Evolutionary conservation across 1,140 invertebrate genomes (phyloP).

Genomic region (Calliopsis andreniformis): DNA sequence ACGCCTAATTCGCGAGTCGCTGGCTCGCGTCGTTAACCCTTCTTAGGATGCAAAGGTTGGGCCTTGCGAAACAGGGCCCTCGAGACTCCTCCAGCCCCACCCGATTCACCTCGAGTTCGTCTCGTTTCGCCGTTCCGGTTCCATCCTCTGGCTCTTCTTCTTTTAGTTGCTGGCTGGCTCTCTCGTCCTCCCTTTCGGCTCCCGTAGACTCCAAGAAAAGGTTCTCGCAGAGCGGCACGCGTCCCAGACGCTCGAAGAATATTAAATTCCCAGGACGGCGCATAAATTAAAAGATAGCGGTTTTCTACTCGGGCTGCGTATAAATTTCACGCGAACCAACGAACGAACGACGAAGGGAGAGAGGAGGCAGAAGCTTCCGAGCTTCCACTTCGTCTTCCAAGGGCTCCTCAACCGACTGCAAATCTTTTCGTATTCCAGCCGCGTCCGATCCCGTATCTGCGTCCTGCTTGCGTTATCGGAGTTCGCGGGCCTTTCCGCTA

Average conservation of each 20-base stretch:
- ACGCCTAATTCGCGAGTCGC: constrained; percentile 45
- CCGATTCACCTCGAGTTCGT: constrained; percentile 5
- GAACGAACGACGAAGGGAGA: constrained; percentile 17
- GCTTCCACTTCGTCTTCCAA: not conserved
- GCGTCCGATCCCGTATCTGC: constrained; percentile 11
- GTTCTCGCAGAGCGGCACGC: constrained; percentile 65
- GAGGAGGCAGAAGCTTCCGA: not conserved
- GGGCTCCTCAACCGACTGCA: not conserved
- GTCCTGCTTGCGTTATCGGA: not conserved
- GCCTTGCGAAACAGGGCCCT: constrained; percentile 62
- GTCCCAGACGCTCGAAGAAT: constrained; percentile 73
- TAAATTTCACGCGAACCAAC: constrained; percentile 67
- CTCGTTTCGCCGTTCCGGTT: not conserved
- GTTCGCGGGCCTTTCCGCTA: not conserved
- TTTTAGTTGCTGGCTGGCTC: constrained; percentile 2
- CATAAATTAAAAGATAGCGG: constrained; percentile 80
- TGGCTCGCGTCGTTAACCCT: constrained; percentile 64
- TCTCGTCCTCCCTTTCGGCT: constrained; percentile 38
- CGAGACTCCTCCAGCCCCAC: constrained; percentile 49
- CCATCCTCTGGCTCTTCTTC: constrained; percentile 5
- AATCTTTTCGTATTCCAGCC: constrained; percentile 26
- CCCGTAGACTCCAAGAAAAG: constrained; percentile 40
- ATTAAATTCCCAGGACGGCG: constrained; percentile 77
- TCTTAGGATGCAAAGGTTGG: constrained; percentile 66
- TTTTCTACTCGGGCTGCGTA: constrained; percentile 69